These are phyloP conservation scores for Cerceris ruficornis DNA, from an alignment of 2,888 invertebrate genomes.

Conservation along the genomic window DNA sequence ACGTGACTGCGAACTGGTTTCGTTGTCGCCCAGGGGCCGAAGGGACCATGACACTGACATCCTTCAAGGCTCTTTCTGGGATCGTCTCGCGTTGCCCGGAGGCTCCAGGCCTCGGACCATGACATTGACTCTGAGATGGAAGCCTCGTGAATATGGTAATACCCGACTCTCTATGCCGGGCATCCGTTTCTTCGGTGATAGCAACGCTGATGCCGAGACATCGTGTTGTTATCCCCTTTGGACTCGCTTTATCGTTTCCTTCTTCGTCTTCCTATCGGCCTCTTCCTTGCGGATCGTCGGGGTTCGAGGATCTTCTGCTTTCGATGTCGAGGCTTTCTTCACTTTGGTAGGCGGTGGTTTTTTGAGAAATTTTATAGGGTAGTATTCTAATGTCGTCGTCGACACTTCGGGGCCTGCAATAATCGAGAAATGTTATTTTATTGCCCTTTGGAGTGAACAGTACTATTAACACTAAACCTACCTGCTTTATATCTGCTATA, in stretches of 20 bases:
- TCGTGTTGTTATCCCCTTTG: background rate
- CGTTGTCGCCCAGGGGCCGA: conserved; percentile 64
- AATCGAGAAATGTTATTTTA: too few species aligned
- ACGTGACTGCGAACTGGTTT: conserved; percentile 74
- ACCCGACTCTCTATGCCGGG: conserved; percentile 37
- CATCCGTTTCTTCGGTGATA: conserved; percentile 52
- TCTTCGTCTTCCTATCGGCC: conserved; percentile 27
- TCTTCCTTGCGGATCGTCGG: conserved; percentile 16
- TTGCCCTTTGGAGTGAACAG: too few species aligned
- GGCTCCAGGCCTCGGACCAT: conserved; percentile 63
- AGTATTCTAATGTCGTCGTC: too few species aligned
- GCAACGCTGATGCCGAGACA: conserved; percentile 28
- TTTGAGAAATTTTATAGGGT: too few species aligned
- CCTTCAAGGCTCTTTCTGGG: conserved; percentile 72
- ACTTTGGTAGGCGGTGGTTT: too few species aligned
- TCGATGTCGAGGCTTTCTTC: background rate
- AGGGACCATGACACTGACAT: conserved; percentile 78
- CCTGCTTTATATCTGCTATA: too few species aligned
- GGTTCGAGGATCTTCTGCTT: conserved; percentile 45
- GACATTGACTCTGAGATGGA: conserved; percentile 75
- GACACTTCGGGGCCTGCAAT: too few species aligned
- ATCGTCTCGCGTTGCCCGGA: conserved; percentile 56
- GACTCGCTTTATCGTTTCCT: conserved; percentile 4
- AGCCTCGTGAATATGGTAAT: conserved; percentile 76
- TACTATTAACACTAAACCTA: too few species aligned